Percentiles rank a stretch among this genome's conserved stretches.
These are phyloP conservation scores for Halocaridina rubra DNA, from an alignment of 2,888 invertebrate species.

Conservation along the genomic window DNA sequence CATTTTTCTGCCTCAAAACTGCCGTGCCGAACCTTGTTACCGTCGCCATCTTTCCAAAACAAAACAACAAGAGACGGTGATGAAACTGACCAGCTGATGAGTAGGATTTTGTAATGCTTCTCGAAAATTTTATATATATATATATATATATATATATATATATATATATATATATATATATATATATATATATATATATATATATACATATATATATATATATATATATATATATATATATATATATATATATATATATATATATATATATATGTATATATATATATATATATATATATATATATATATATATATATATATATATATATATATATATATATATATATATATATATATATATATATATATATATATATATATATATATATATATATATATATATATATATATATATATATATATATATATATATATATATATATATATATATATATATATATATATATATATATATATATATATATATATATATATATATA, in stretches of 20 bases:
- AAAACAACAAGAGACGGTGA: not conserved
- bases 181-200: not conserved
- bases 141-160: not conserved
- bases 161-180: not conserved
- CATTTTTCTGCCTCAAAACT: not conserved
- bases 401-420: not conserved
- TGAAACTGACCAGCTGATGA: no score
- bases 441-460: not conserved
- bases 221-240: not conserved
- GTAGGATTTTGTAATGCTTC: no score
- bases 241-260: not conserved
- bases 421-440: not conserved
- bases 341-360: not conserved
- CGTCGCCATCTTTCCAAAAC: conserved; percentile 23
- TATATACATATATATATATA: not conserved
- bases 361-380: not conserved
- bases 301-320: not conserved
- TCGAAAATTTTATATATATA: not conserved
- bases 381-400: not conserved
- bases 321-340: not conserved
- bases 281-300: not conserved
- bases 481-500: not conserved
- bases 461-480: not conserved
- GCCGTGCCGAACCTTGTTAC: not conserved
- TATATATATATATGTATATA: not conserved